Evolutionary conservation across 2,113 vertebrate genomes (phyloP).

Genomic region (Lethenteron camtschaticum): DNA sequence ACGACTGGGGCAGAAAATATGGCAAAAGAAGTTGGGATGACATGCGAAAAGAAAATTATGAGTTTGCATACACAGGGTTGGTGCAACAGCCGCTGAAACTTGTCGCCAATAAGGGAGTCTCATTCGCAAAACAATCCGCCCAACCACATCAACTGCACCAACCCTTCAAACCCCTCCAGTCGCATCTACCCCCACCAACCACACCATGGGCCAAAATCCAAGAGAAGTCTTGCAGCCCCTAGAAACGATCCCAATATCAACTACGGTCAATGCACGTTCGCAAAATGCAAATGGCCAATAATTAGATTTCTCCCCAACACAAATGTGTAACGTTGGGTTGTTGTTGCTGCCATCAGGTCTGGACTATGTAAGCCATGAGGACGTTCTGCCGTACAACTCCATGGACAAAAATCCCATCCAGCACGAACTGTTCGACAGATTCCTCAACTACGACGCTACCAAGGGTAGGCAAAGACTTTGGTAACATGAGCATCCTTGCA

Average conservation of each 20-base stretch:
- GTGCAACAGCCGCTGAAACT: not conserved
- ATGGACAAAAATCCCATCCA: slow-evolving; percentile 82
- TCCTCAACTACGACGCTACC: slow-evolving; percentile 61
- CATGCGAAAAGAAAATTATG: not conserved
- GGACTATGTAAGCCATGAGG: slow-evolving; percentile 93
- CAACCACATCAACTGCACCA: too few relatives aligned
- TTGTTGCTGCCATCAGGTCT: slow-evolving; percentile 34
- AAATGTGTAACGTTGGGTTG: too few relatives aligned
- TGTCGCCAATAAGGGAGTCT: too few relatives aligned
- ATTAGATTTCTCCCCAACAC: too few relatives aligned
- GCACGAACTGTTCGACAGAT: slow-evolving; percentile 87
- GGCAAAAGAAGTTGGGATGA: not conserved
- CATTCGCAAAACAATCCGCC: too few relatives aligned
- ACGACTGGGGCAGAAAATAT: not conserved
- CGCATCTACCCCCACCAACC: too few relatives aligned
- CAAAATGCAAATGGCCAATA: too few relatives aligned
- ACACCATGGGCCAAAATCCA: too few relatives aligned
- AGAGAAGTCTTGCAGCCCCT: too few relatives aligned
- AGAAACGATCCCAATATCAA: too few relatives aligned
- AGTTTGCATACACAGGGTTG: not conserved
- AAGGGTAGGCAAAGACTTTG: slow-evolving; percentile 34
- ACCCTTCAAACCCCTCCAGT: too few relatives aligned
- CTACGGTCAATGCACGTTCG: too few relatives aligned
- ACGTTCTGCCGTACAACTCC: slow-evolving; percentile 83
- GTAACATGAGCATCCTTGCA: not conserved